Percentiles rank a stretch among this genome's conserved stretches.
phyloP scores from a whole-genome alignment of 2,113 vertebrate genomes.

The Agelaius phoeniceus region DNA sequence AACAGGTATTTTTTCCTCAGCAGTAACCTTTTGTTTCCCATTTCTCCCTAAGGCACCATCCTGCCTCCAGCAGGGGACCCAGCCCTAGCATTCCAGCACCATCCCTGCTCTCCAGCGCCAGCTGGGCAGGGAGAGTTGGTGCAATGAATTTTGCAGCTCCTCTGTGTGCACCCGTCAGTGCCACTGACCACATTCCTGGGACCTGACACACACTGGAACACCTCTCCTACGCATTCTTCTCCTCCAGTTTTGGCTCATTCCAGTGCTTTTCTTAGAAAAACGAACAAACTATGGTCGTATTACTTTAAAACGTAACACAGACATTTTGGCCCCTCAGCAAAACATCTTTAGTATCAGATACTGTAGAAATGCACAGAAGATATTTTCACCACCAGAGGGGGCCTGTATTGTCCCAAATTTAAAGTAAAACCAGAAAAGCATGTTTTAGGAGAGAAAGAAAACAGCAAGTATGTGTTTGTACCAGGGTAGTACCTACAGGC shows the following conservation, averaged over 20 bases:
- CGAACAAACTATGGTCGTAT: neutral
- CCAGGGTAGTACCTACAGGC: neutral
- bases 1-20: neutral
- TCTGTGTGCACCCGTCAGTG: neutral
- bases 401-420: neutral
- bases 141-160: neutral
- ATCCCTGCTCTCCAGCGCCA: fast-evolving
- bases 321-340: neutral
- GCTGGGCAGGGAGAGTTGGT: neutral
- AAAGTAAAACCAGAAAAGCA: neutral
- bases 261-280: conserved; percentile 26
- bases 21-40: neutral
- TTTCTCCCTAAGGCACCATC: neutral
- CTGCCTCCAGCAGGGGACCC: neutral
- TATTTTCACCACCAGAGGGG: conserved; percentile 36
- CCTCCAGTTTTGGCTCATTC: neutral
- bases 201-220: conserved; percentile 9
- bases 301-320: conserved; percentile 14
- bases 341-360: neutral
- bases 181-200: conserved; percentile 1
- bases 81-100: neutral
- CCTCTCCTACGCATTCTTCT: neutral
- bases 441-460: neutral
- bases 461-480: neutral
- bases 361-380: neutral